These are phyloP conservation scores for Oenanthe melanoleuca DNA, from an alignment of 2,113 vertebrate genomes.

Conservation along the genomic window DNA sequence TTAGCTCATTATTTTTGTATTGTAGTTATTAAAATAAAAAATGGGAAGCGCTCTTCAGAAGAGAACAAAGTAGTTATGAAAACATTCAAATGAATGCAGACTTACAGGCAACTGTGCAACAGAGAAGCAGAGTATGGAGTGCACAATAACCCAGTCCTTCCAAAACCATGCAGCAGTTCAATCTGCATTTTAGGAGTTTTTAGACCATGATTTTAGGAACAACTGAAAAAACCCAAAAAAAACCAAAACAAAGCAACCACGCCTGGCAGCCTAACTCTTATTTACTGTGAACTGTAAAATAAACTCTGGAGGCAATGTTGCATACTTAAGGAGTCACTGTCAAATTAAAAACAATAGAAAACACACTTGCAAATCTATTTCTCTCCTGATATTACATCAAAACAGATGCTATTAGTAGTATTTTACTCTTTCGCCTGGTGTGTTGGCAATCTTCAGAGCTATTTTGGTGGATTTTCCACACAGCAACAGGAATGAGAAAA, in stretches of 20 bases:
- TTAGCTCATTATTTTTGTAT: not conserved
- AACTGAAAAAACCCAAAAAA: not conserved
- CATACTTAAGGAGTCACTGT: conserved; percentile 14
- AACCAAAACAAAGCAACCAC: not conserved
- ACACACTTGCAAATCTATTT: not conserved
- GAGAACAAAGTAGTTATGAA: not conserved
- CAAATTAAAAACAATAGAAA: conserved; percentile 22
- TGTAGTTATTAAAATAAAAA: not conserved
- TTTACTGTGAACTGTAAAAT: conserved; percentile 39
- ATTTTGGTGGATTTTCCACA: conserved; percentile 41
- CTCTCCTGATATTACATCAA: not conserved
- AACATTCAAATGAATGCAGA: not conserved
- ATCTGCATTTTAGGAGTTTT: conserved; percentile 20
- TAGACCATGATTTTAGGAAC: conserved; percentile 9
- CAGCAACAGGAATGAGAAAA: conserved; percentile 51
- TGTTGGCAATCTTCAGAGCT: conserved; percentile 1
- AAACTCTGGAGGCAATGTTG: conserved; percentile 14
- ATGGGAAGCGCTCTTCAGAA: not conserved
- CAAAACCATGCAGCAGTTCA: not conserved
- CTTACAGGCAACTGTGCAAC: not conserved
- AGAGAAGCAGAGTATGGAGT: not conserved
- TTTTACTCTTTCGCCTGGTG: not conserved
- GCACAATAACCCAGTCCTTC: not conserved
- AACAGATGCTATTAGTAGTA: not conserved
- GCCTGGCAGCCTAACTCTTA: conserved; percentile 9